Percentiles rank a stretch among this genome's conserved stretches.
These are phyloP conservation scores for Raillietiella orientalis DNA, from an alignment of 2,888 invertebrate genomes.

Conservation along the genomic window DNA sequence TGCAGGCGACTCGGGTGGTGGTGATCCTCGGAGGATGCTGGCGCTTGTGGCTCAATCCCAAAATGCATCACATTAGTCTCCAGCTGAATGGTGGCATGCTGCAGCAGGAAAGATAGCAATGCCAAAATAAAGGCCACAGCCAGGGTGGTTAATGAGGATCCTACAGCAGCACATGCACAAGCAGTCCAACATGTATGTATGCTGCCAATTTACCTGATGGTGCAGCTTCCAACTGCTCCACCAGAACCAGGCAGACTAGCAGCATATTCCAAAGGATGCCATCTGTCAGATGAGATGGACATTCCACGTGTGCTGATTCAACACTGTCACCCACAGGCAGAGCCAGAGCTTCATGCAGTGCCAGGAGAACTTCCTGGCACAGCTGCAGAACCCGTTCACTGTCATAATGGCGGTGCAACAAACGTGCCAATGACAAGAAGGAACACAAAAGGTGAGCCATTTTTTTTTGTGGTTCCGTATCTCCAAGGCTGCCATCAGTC, in stretches of 20 bases:
- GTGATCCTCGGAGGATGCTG: too few relatives aligned
- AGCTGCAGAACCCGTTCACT: constrained; percentile 13
- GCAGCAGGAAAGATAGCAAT: constrained; percentile 35
- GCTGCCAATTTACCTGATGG: too few relatives aligned
- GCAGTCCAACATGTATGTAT: too few relatives aligned
- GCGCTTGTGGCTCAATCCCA: too few relatives aligned
- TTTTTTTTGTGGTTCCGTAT: too few relatives aligned
- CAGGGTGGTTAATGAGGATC: too few relatives aligned
- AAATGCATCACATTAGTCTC: too few relatives aligned
- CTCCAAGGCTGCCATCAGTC: constrained; percentile 2
- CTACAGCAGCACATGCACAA: too few relatives aligned
- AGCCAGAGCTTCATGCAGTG: constrained; percentile 38
- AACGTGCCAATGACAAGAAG: too few relatives aligned
- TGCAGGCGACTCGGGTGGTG: too few relatives aligned
- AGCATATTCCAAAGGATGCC: constrained; percentile 49
- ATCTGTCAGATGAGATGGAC: constrained; percentile 15
- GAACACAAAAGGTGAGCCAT: too few relatives aligned
- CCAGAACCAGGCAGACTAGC: constrained; percentile 42
- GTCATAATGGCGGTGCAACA: too few relatives aligned
- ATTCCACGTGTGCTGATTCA: constrained; percentile 18
- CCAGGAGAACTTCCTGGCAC: constrained; percentile 32
- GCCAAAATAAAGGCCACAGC: constrained; percentile 54
- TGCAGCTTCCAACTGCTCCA: constrained; percentile 38
- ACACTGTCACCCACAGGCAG: constrained; percentile 21
- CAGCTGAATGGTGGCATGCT: constrained; percentile 12